phyloP scores from a whole-genome alignment of 2,113 vertebrate genomes.

The Anoplopoma fimbria region DNA sequence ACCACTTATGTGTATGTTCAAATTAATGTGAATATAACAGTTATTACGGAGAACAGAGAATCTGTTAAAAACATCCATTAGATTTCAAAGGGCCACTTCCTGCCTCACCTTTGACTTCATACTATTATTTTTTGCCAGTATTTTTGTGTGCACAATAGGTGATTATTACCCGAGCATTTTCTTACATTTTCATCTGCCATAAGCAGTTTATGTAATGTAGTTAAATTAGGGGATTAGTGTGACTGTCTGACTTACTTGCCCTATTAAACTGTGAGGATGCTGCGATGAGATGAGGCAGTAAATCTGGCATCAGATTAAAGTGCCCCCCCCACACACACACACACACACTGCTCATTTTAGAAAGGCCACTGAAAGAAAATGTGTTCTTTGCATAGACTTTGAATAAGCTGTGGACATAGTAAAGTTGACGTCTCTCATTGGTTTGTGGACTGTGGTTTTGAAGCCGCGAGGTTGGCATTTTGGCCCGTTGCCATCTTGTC shows the following conservation, averaged over 20 bases:
- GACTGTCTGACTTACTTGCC: neutral
- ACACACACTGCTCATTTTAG: neutral
- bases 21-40: neutral
- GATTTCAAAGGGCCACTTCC: conserved; percentile 1
- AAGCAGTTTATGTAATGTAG: conserved; percentile 3
- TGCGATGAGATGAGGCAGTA: neutral
- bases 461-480: neutral
- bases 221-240: conserved; percentile 9
- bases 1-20: neutral
- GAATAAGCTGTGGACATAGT: neutral
- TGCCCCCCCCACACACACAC: neutral
- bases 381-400: neutral
- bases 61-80: neutral
- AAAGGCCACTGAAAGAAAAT: neutral
- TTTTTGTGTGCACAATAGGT: neutral
- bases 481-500: neutral
- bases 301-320: conserved; percentile 1
- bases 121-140: neutral
- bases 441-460: neutral
- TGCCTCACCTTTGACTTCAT: conserved; percentile 10
- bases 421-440: neutral
- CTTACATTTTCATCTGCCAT: neutral
- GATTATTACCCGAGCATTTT: neutral
- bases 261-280: neutral
- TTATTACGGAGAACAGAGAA: neutral